Evolutionary conservation across 1,140 invertebrate species (phyloP), one percentile per base, ranked within the genome.

Genomic region (Adelges cooleyi): DNA sequence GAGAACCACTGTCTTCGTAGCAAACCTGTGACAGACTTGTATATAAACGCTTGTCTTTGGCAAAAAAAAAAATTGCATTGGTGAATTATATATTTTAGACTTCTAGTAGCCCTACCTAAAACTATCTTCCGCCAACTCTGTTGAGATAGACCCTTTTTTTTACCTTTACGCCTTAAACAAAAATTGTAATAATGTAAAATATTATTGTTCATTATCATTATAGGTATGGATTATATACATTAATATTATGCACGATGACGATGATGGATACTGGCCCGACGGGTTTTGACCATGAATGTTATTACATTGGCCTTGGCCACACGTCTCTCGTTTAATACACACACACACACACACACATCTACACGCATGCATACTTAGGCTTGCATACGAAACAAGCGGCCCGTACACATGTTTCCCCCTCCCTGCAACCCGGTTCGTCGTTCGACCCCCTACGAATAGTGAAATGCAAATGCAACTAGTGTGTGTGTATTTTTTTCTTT

Each of bases 311-410:
- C 52, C 52, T 54, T 54, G 51, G 52, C 29, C 52, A 40, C 52
- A 23, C 20, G 52, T 54, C 52, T 22, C 52, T 15, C 20, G 52
- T 54, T 40, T 22, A 40, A 38, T 40, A 54, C 36, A 11, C 29
- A 33, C 20, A 11, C 15, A 33, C 52, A 40, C 40, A 54, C 17
- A 20, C 36, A 54, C 36, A 29, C 20, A 54, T 29, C 52, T 29
- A 33, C 52, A 29, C 27, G 29, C 5, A 5, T 11, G 11, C 29
- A 11, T 33, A 33, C 8, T 46, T 18, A n/a, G n/a, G n/a, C n/a
- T n/a, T 20, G 52, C 52, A 40, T 54, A 54, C 17, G 36, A 54
- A 54, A 54, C 52, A 33, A 54, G 52, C 52, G 52, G 52, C 52
- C 52, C 27, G 29, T 5, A 5, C 29, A 33, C 29, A 11, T 33